Evolutionary conservation across 1,140 invertebrate genomes (phyloP).

Genomic region (Leptinotarsa undecemlineata): DNA sequence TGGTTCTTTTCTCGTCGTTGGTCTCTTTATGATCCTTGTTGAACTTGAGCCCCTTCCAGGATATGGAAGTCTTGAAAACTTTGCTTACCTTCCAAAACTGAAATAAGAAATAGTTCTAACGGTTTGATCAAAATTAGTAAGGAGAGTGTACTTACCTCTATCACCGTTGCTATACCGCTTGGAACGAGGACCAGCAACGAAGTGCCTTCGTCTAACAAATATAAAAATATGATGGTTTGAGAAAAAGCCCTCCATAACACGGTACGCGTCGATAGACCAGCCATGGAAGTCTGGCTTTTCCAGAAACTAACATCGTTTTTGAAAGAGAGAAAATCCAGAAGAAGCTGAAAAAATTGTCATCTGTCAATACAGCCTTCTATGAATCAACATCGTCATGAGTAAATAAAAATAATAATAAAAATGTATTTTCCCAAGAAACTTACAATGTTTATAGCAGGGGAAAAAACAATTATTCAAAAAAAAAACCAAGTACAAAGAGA

Average conservation of each 20-base stretch:
- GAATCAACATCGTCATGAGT: too few relatives aligned
- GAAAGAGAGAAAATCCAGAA: constrained; percentile 96
- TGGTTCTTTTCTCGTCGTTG: constrained; percentile 77
- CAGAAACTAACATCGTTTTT: constrained; percentile 98
- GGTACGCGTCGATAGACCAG: constrained; percentile 85
- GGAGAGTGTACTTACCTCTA: constrained; percentile 68
- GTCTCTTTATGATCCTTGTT: constrained; percentile 54
- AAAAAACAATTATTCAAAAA: too few relatives aligned
- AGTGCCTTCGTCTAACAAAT: constrained; percentile 90
- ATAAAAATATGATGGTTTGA: constrained; percentile 91
- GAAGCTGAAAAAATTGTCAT: constrained; percentile 67
- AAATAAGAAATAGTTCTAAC: constrained; percentile 24
- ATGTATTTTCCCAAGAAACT: too few relatives aligned
- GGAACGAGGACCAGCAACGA: constrained; percentile 90
- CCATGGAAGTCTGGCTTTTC: constrained; percentile 80
- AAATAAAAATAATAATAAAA: too few relatives aligned
- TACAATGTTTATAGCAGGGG: too few relatives aligned
- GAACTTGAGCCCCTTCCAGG: constrained; percentile 55
- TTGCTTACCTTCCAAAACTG: constrained; percentile 95
- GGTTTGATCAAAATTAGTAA: not conserved
- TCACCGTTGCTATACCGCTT: constrained; percentile 80
- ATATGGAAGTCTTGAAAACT: constrained; percentile 74
- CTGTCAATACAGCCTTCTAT: not conserved
- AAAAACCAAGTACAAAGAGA: too few relatives aligned
- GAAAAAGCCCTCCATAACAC: constrained; percentile 93